Percentiles rank a stretch among this genome's conserved stretches.
Conservation (phyloP, 2,888 invertebrate genomes). For the Himalopsyche kuldschensis region DNA sequence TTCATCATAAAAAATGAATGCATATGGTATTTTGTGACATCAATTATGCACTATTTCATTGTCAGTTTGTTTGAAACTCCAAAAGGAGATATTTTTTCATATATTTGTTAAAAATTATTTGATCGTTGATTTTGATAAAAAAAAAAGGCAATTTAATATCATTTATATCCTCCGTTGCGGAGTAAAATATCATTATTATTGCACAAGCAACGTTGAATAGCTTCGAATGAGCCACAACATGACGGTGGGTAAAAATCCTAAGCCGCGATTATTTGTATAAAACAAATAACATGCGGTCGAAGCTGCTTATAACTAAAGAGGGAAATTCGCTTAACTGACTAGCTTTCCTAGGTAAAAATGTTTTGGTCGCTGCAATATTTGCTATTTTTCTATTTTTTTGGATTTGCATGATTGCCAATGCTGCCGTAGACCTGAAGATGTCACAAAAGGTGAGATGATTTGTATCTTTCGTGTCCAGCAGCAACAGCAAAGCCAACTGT, state of each 20-base stretch:
- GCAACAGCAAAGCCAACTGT: background rate
- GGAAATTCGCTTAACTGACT: conserved; percentile 40
- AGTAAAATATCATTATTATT: background rate
- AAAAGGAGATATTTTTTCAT: background rate
- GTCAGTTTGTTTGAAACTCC: background rate
- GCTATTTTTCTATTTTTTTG: conserved; percentile 10
- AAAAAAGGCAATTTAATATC: background rate
- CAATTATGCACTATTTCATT: background rate
- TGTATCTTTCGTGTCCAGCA: background rate
- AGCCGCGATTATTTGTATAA: background rate
- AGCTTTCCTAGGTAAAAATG: conserved; percentile 39
- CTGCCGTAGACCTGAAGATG: background rate
- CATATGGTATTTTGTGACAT: background rate
- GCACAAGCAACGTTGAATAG: background rate
- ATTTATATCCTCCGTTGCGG: background rate
- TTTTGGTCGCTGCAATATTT: conserved; percentile 38
- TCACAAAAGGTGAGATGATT: background rate
- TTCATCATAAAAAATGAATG: too few species aligned
- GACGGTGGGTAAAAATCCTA: background rate
- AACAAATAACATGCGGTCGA: conserved; percentile 4
- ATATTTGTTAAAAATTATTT: background rate
- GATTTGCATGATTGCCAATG: background rate
- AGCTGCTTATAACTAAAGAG: background rate
- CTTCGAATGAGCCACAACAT: background rate
- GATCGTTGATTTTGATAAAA: background rate